Evolutionary conservation across 30 jellyfish, hydroid and myxozoan genomes (phyloP), one percentile per base, ranked within the genome.

Genomic region (Aurelia aurita complex sp. Pacific): DNA sequence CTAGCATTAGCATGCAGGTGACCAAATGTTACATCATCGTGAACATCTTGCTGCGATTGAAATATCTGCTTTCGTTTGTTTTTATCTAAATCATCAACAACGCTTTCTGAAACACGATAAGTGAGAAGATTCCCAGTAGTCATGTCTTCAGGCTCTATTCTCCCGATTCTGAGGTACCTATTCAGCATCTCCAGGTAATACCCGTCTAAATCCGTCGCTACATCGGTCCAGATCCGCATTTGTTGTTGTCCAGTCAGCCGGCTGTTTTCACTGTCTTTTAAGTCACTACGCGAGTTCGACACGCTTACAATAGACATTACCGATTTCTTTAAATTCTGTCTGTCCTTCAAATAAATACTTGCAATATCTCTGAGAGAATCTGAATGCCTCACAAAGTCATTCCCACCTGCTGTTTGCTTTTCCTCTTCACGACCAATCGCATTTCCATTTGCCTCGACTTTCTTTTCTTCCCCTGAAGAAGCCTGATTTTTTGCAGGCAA

Each of bases 191-290:
- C 85, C 4, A 84, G 82, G 79, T 84, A 84, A 57, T 84, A 74
- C 42, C 87, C 85, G 51, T 84, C 93, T 10, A 84, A 61, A 52
- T 84, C 93, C 17, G 86, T 84, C 1, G 93, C 93, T 15, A 84
- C 84, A 46, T 84, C 93, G 4, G 87, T 84, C 93, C 93, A 84
- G 1, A 84, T 64, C 61, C 68, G 29, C 82, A 84, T 74, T 69
- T 74, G 87, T 10, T 70, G 69, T 74, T 84, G 83, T 23, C 77
- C 59, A 8, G 77, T 4, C 43, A 78, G 36, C 80, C 29, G 67
- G 43, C 77, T 38, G 43, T 40, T 59, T 12, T 53, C 40, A 33
- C 51, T 16, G 55, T 32, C 71, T 2, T 51, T 19, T 10, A 10
- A 8, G 12, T 69, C 69, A 0, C 51, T 74, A 1, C 62, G 60